phyloP scores from a whole-genome alignment of 1,140 invertebrate species.

The Geopemphigus sp. region DNA sequence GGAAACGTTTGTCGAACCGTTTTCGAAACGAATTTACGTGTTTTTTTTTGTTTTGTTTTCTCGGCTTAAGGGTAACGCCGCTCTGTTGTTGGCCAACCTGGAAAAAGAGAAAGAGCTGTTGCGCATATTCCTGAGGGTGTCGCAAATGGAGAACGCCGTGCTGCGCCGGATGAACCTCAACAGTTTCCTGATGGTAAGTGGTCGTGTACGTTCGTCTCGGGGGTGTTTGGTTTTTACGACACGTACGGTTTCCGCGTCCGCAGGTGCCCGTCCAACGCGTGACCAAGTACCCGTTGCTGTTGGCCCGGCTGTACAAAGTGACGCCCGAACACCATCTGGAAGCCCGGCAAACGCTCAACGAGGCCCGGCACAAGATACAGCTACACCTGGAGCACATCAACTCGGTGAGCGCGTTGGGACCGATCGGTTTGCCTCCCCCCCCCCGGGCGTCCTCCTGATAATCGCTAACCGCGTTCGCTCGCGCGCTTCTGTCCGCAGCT shows the following conservation, averaged over 20 bases:
- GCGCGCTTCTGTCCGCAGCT: conserved; percentile 58
- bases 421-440: too few species aligned
- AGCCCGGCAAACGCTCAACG: conserved; percentile 65
- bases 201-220: too few species aligned
- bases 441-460: too few species aligned
- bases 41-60: conserved; percentile 5
- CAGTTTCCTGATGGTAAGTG: conserved; percentile 89
- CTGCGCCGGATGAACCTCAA: conserved; percentile 92
- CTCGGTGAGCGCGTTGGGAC: conserved; percentile 59
- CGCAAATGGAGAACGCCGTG: conserved; percentile 93
- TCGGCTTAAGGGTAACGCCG: conserved; percentile 81
- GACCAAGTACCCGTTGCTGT: conserved; percentile 87
- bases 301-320: conserved; percentile 87
- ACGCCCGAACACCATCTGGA: conserved; percentile 78
- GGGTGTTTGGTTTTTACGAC: too few species aligned
- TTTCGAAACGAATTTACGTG: too few species aligned
- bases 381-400: conserved; percentile 93
- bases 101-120: conserved; percentile 94
- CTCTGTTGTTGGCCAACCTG: conserved; percentile 80
- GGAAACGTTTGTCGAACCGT: too few species aligned
- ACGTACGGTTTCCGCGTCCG: too few species aligned
- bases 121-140: conserved; percentile 89
- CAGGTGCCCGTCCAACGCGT: conserved; percentile 85
- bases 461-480: too few species aligned
- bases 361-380: conserved; percentile 89